Evolutionary conservation across 2,888 invertebrate genomes (phyloP), one percentile per base, ranked within the genome.

Genomic region (Orchestes rusci): DNA sequence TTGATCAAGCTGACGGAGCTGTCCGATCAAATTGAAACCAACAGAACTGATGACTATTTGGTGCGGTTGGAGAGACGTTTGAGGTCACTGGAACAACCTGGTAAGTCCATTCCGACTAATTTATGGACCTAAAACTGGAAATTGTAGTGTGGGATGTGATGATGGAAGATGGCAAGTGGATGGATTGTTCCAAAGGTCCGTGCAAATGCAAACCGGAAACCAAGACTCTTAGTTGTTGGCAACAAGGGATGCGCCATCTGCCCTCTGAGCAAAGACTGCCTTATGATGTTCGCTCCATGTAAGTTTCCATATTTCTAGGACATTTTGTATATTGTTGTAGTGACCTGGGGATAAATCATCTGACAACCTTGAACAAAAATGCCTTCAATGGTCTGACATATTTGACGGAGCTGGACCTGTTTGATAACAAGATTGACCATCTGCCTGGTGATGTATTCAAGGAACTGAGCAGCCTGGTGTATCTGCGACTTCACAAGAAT

Each of bases 381-480:
- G 75, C 80, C 0, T 84, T 86, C 59, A 73, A 74, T 53, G 77
- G 77, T 5, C 71, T 86, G 68, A 70, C 73, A 3, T 74, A 77
- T 16, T 67, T 86, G 3, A 72, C 71, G 36, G 79, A 82, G 58
- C 62, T 82, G 38, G 82, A 87, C 62, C 72, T 88, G 59, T 85
- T 84, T 53, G 80, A 82, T 58, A 88, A 88, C 64, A 74, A 74
- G 43, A 72, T 88, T 16, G 79, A 80, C 55, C 76, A 74, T 59
- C 63, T 87, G 17, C 80, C 83, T 0, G 70, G 74, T 2, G 73
- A 74, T 2, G 70, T 82, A 48, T 85, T 86, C 58, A 74, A 77
- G 54, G 73, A 76, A 7, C 67, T 82, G 37, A 71, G 73, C 53
- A 79, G 75, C 57, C 65, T 84, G 28, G 72, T 73, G 53, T 79